Conservation (phyloP, 2,113 vertebrate genomes). For the Nibea albiflora region DNA sequence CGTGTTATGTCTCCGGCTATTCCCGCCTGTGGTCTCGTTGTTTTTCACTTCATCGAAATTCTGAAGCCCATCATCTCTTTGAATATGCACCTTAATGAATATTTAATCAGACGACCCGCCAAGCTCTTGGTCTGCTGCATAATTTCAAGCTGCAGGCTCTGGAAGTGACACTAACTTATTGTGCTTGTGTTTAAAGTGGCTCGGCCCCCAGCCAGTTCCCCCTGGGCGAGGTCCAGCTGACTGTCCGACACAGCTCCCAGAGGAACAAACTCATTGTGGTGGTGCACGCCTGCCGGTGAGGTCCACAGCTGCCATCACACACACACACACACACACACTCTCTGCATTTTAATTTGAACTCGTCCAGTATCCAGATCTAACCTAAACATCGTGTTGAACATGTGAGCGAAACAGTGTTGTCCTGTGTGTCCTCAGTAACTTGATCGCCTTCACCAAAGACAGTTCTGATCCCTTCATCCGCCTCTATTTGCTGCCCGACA, state of each 20-base stretch:
- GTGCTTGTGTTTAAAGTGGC: slow-evolving; percentile 84
- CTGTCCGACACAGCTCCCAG: slow-evolving; percentile 94
- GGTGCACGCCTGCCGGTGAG: slow-evolving; percentile 94
- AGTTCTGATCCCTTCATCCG: slow-evolving; percentile 94
- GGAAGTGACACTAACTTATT: slow-evolving; percentile 47
- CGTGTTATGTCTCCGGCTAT: not conserved
- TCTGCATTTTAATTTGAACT: slow-evolving; percentile 12
- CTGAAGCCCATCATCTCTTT: not conserved
- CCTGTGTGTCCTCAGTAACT: slow-evolving; percentile 84
- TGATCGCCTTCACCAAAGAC: slow-evolving; percentile 95
- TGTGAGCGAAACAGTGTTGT: slow-evolving; percentile 55
- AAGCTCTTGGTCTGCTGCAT: not conserved
- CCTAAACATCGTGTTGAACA: not conserved
- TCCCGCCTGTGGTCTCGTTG: not conserved
- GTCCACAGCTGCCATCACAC: not conserved
- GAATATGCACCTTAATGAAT: slow-evolving; percentile 9
- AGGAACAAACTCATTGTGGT: slow-evolving; percentile 98
- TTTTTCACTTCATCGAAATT: not conserved
- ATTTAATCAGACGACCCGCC: slow-evolving; percentile 22
- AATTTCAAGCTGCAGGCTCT: slow-evolving; percentile 14
- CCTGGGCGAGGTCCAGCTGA: slow-evolving; percentile 95
- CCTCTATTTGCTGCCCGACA: slow-evolving; percentile 95
- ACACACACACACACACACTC: too few species aligned
- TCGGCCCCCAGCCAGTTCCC: slow-evolving; percentile 89
- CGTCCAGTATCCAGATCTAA: not conserved